These are phyloP conservation scores for Vidua macroura DNA, from an alignment of 2,113 vertebrate species.

Conservation along the genomic window DNA sequence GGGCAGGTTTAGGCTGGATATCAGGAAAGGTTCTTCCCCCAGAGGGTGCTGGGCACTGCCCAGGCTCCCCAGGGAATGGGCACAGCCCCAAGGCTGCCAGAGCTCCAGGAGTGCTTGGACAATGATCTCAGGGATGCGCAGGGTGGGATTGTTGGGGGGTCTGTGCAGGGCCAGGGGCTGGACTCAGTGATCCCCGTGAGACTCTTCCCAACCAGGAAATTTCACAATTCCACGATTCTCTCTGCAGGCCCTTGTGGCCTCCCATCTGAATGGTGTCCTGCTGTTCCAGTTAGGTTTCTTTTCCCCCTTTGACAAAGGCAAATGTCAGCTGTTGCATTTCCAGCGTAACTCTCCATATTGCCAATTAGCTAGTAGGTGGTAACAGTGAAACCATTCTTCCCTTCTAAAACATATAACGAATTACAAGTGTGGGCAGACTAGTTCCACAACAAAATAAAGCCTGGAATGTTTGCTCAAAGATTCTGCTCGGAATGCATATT, in stretches of 20 bases:
- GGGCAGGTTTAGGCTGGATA: fast-evolving
- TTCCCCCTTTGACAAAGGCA: neutral
- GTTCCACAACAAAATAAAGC: neutral
- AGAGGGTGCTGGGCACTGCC: neutral
- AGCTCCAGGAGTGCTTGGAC: neutral
- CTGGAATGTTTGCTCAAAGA: neutral
- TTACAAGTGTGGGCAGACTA: neutral
- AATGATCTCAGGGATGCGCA: fast-evolving
- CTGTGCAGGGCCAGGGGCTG: fast-evolving
- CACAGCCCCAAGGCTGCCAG: neutral
- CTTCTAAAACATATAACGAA: neutral
- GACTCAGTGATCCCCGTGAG: fast-evolving
- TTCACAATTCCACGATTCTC: neutral
- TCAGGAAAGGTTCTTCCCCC: neutral
- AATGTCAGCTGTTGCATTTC: neutral
- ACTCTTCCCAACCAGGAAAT: neutral
- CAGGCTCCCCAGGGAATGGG: neutral
- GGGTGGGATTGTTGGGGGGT: neutral
- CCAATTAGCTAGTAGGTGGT: no score
- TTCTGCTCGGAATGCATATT: neutral
- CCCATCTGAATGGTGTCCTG: neutral
- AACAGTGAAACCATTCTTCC: neutral
- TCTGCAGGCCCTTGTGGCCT: neutral
- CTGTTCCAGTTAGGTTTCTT: neutral
- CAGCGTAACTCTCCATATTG: neutral